Percentiles rank a stretch among this genome's conserved stretches.
Evolutionary conservation across 2,797 vertebrate genomes (phyloP).

Genomic region (Sparus aurata): DNA sequence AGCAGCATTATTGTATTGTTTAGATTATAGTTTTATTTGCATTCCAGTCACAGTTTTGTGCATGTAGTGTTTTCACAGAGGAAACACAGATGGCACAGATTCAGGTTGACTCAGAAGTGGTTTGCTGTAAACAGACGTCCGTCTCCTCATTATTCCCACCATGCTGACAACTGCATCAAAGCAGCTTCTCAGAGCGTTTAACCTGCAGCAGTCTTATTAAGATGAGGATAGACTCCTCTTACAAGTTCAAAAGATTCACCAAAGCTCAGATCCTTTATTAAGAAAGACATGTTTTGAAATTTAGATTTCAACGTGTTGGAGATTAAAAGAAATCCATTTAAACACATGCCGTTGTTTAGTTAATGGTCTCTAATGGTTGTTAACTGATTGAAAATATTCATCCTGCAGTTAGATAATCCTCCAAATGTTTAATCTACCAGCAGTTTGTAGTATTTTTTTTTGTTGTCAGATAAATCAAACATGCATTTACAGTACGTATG

Average conservation of each 20-base stretch:
- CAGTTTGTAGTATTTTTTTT: neutral
- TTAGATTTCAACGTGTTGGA: constrained; percentile 16
- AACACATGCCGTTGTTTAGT: neutral
- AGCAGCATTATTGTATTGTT: constrained; percentile 2
- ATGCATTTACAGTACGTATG: neutral
- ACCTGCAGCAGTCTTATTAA: constrained; percentile 50
- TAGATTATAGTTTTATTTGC: constrained; percentile 6
- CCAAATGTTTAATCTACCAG: constrained; percentile 4
- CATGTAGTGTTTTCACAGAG: neutral
- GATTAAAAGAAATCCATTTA: constrained; percentile 19
- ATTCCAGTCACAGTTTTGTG: constrained; percentile 8
- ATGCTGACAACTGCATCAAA: constrained; percentile 45
- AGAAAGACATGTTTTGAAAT: constrained; percentile 13
- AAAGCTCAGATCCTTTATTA: constrained; percentile 4
- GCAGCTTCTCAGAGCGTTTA: constrained; percentile 37
- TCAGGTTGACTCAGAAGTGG: constrained; percentile 28
- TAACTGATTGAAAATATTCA: constrained; percentile 13
- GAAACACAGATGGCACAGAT: constrained; percentile 23
- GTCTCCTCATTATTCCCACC: constrained; percentile 33
- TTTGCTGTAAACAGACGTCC: constrained; percentile 34
- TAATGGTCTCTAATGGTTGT: constrained; percentile 1
- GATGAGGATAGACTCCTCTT: constrained; percentile 22
- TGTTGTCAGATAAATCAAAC: constrained; percentile 1
- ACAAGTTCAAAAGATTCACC: constrained; percentile 39
- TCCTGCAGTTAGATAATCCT: constrained; percentile 2